Conservation (phyloP, 2,888 invertebrate genomes). For the Malachius bipustulatus region DNA sequence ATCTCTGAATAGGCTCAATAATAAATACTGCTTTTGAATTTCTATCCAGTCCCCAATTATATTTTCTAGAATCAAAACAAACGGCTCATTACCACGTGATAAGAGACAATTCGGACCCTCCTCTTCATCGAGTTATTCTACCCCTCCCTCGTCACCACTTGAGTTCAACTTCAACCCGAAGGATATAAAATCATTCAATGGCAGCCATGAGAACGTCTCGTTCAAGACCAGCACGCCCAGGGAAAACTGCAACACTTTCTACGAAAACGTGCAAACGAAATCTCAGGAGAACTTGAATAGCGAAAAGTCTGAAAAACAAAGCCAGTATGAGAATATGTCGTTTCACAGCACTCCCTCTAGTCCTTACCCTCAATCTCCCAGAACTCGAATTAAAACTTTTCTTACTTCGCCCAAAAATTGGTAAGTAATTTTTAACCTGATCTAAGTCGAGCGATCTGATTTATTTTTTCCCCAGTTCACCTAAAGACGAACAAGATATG, state of each 20-base stretch:
- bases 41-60: too few relatives aligned
- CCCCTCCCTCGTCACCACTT: constrained; percentile 37
- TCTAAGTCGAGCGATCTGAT: neutral
- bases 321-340: constrained; percentile 51
- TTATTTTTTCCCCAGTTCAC: constrained; percentile 24
- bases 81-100: constrained; percentile 74
- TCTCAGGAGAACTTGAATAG: constrained; percentile 31
- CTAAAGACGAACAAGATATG: constrained; percentile 32
- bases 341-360: constrained; percentile 33
- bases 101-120: constrained; percentile 34
- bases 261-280: constrained; percentile 31
- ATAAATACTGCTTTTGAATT: too few relatives aligned
- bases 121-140: constrained; percentile 32
- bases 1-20: too few relatives aligned
- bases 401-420: constrained; percentile 28
- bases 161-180: constrained; percentile 25
- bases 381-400: constrained; percentile 51
- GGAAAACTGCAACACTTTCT: constrained; percentile 26
- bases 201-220: constrained; percentile 28
- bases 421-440: constrained; percentile 21
- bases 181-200: constrained; percentile 24
- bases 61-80: constrained; percentile 74
- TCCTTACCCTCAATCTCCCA: constrained; percentile 43
- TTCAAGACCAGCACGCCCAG: constrained; percentile 24
- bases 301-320: constrained; percentile 24